phyloP scores from a whole-genome alignment of 1,140 invertebrate genomes.

The Solenopsis invicta region DNA sequence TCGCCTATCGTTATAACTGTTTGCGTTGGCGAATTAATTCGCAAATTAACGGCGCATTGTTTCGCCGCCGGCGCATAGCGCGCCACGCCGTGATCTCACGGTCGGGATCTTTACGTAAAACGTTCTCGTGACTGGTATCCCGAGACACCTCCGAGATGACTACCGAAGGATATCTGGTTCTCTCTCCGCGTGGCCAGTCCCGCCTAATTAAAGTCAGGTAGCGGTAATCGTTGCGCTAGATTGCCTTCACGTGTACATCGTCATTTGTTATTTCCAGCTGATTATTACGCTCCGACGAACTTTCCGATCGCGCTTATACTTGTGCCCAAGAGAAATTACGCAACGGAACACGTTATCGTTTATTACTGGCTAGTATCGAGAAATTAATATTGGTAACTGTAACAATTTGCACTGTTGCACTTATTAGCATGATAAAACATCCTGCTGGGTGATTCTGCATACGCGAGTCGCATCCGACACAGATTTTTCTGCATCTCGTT shows the following conservation, averaged over 20 bases:
- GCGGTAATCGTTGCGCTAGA: conserved; percentile 54
- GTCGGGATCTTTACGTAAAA: conserved; percentile 66
- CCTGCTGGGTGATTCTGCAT: too few relatives aligned
- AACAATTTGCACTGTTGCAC: not conserved
- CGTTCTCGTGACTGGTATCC: conserved; percentile 56
- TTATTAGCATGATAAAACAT: not conserved
- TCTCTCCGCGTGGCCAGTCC: not conserved
- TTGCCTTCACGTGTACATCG: conserved; percentile 40
- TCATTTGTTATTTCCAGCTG: conserved; percentile 51
- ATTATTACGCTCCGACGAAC: conserved; percentile 39
- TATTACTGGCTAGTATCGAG: not conserved
- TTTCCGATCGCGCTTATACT: not conserved
- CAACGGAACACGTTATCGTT: conserved; percentile 26
- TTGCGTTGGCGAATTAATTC: conserved; percentile 57
- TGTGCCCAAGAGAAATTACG: conserved; percentile 1
- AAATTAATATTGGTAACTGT: conserved; percentile 26
- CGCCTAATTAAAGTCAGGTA: conserved; percentile 58
- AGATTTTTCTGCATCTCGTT: not conserved
- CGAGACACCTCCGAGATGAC: conserved; percentile 49
- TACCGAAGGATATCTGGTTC: conserved; percentile 46
- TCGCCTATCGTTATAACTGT: conserved; percentile 46
- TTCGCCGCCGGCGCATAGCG: not conserved
- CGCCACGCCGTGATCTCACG: conserved; percentile 43
- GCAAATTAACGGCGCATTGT: conserved; percentile 60
- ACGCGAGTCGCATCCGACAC: too few relatives aligned